Conservation (phyloP, 1,140 invertebrate genomes). For the Drosophila chauvacae region DNA sequence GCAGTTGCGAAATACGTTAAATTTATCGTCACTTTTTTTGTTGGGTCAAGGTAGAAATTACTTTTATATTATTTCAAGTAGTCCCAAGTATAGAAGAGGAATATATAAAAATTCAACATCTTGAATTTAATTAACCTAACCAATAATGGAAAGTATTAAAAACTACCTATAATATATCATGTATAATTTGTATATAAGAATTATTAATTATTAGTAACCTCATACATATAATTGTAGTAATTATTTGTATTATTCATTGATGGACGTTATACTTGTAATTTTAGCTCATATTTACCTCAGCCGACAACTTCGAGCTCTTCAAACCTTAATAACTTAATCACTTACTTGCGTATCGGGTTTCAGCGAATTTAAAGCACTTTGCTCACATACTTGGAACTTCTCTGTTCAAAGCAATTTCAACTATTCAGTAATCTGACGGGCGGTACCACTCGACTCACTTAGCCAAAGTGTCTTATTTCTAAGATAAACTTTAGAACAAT, state of each 20-base stretch:
- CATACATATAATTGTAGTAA: not conserved
- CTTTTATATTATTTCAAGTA: not conserved
- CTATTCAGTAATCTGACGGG: not conserved
- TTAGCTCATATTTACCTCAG: not conserved
- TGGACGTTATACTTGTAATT: not conserved
- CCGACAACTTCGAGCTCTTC: not conserved
- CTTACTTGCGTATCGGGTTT: conserved; percentile 7
- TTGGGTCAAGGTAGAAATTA: not conserved
- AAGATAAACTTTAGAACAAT: conserved; percentile 74
- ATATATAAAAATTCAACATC: not conserved
- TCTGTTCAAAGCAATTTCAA: conserved; percentile 20
- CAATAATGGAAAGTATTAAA: not conserved
- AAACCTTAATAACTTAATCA: not conserved
- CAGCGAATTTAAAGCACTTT: conserved; percentile 4
- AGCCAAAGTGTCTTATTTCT: conserved; percentile 66
- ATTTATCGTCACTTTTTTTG: not conserved
- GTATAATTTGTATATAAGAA: too few species aligned
- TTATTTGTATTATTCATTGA: not conserved
- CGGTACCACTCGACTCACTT: conserved; percentile 35
- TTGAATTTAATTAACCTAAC: too few species aligned
- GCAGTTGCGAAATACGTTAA: not conserved
- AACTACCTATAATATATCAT: not conserved
- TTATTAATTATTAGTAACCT: too few species aligned
- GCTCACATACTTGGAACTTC: conserved; percentile 7
- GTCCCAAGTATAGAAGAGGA: not conserved